Percentiles rank a stretch among this genome's conserved stretches.
These are phyloP conservation scores for Bugula neritina DNA, from an alignment of 2,888 invertebrate species.

Conservation along the genomic window DNA sequence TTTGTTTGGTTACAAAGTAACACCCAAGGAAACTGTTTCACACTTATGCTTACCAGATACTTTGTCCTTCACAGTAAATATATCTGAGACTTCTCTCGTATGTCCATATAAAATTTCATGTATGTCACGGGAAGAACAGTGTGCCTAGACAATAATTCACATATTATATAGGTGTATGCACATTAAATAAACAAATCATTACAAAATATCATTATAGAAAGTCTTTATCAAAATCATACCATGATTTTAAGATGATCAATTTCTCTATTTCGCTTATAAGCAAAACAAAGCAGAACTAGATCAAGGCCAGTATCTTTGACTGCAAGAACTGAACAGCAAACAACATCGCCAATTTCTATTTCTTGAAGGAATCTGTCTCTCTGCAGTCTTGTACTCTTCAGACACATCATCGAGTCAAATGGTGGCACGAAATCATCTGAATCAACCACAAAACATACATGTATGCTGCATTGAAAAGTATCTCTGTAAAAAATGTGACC, in stretches of 20 bases:
- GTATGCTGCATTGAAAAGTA: too few species aligned
- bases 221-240: not conserved
- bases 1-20: not conserved
- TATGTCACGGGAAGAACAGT: slow-evolving; percentile 21
- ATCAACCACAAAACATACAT: not conserved
- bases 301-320: not conserved
- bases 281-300: not conserved
- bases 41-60: not conserved
- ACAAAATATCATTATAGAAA: too few species aligned
- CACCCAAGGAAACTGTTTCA: not conserved
- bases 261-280: not conserved
- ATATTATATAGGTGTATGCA: not conserved
- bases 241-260: slow-evolving; percentile 12
- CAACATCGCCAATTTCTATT: slow-evolving; percentile 9
- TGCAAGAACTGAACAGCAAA: slow-evolving; percentile 1
- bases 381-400: slow-evolving; percentile 8
- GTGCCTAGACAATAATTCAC: not conserved
- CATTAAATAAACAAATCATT: too few species aligned
- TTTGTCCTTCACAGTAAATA: slow-evolving; percentile 19
- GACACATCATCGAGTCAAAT: not conserved
- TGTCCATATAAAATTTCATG: slow-evolving; percentile 3
- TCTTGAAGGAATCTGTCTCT: slow-evolving; percentile 13
- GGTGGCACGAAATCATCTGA: slow-evolving; percentile 20
- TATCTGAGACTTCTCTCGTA: slow-evolving; percentile 5
- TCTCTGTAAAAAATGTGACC: too few species aligned